Percentiles rank a stretch among this genome's conserved stretches.
Conservation (phyloP, 2,888 invertebrate species). For the Polylopha cassiicola region DNA sequence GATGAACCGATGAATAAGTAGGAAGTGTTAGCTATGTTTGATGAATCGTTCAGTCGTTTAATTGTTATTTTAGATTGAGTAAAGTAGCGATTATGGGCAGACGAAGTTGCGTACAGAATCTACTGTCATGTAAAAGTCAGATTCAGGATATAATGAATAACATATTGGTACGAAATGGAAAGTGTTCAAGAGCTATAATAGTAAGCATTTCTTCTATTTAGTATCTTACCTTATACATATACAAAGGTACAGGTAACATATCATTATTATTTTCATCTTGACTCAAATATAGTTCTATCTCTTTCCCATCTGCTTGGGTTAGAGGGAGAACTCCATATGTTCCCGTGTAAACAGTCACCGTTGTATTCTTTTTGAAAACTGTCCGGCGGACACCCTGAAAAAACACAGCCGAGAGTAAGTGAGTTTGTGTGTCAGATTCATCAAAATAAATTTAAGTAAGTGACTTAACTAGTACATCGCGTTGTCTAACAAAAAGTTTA, state of each 20-base stretch:
- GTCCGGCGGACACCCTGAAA: constrained; percentile 53
- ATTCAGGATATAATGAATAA: background rate
- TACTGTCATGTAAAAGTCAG: background rate
- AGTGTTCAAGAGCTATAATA: too few relatives aligned
- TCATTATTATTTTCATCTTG: constrained; percentile 53
- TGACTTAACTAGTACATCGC: too few relatives aligned
- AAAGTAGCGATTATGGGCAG: too few relatives aligned
- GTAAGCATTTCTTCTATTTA: too few relatives aligned
- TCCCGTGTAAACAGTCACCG: constrained; percentile 51
- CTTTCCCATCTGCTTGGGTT: constrained; percentile 28
- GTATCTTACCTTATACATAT: constrained; percentile 62
- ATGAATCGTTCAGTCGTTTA: too few relatives aligned
- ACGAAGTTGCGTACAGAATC: background rate
- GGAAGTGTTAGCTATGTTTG: too few relatives aligned
- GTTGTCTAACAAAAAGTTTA: too few relatives aligned
- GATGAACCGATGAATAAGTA: too few relatives aligned
- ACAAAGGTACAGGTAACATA: constrained; percentile 57
- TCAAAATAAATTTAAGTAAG: too few relatives aligned
- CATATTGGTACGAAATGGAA: too few relatives aligned
- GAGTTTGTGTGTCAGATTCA: background rate
- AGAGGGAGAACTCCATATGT: constrained; percentile 45
- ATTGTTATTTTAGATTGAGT: too few relatives aligned
- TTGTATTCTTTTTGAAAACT: constrained; percentile 28
- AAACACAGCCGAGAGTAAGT: background rate
- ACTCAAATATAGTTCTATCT: constrained; percentile 38